phyloP scores from a whole-genome alignment of 2,113 vertebrate species.

The Petaurus breviceps region DNA sequence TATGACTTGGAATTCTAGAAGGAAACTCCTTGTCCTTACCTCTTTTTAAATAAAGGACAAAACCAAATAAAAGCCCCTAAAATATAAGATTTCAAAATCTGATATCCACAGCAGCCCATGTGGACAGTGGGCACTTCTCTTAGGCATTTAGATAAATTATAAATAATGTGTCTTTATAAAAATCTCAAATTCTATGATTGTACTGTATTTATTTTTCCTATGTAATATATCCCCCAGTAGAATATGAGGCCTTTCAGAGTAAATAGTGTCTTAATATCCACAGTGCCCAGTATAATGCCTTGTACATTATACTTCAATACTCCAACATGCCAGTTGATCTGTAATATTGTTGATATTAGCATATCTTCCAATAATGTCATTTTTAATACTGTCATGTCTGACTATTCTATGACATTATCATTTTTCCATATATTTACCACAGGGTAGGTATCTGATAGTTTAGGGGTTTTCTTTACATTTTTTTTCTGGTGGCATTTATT shows the following conservation, averaged over 20 bases:
- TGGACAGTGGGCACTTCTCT: no score
- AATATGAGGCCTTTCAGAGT: neutral
- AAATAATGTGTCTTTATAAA: no score
- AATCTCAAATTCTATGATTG: neutral
- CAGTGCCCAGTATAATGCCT: neutral
- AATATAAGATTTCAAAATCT: neutral
- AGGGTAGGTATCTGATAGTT: neutral
- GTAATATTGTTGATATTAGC: neutral
- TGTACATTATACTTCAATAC: neutral
- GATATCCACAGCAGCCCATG: neutral
- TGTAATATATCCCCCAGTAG: neutral
- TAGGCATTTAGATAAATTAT: no score
- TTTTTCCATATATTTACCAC: neutral
- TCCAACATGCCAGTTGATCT: neutral
- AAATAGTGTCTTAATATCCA: neutral
- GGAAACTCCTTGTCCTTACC: neutral
- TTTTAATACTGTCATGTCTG: neutral
- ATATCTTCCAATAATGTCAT: no score
- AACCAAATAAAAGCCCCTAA: neutral
- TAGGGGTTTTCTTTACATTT: neutral
- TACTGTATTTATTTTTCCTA: neutral
- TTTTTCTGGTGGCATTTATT: neutral
- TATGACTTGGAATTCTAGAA: neutral
- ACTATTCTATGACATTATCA: neutral
- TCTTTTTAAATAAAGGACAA: neutral